Evolutionary conservation across 2,797 vertebrate genomes (phyloP), one percentile per base, ranked within the genome.

Genomic region (Trachops cirrhosus): DNA sequence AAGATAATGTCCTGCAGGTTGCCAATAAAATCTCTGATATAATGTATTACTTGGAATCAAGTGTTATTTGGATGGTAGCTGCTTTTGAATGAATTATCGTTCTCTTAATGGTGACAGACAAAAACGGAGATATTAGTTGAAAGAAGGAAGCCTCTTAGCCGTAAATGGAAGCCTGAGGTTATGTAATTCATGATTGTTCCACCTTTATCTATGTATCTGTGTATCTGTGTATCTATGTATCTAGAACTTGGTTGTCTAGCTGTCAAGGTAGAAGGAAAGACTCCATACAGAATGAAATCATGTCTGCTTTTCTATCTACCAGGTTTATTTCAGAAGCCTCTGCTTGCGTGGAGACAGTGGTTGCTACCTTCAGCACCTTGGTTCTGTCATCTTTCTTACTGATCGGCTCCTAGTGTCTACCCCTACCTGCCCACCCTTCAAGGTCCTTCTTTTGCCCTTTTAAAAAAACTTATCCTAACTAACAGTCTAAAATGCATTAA

Each of bases 1-100:
- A 77, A 97, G 93, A 96, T 97, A 97, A 94, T 46, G 79, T 41
- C 87, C 70, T 19, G n/a, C 39, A 1, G 85, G 48, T 95, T 97
- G 97, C 94, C 88, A 96, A 7, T 85, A 89, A 57, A 93, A 91
- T 93, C 50, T 96, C 74, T 64, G 79, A 85, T 90, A 71, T 88
- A 96, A 97, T 96, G 85, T 92, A 93, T 96, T 86, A 71, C 73
- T 59, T 62, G 92, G n/a, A 95, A 39, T 44, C 4, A 4, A 77
- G 41, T 78, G 95, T 78, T 97, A 96, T 94, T 96, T 86, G 80
- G 75, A 88, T 92, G 71, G 67, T 50, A 86, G 94, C 82, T 94
- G 52, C 73, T 59, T 95, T 87, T 79, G 93, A 92, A 80, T 88
- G 75, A 91, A 32, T 52, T 52, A 48, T 92, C 83, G 44, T 68